Evolutionary conservation across 2,888 invertebrate species (phyloP), one percentile per base, ranked within the genome.

Genomic region (Melanargia galathea): DNA sequence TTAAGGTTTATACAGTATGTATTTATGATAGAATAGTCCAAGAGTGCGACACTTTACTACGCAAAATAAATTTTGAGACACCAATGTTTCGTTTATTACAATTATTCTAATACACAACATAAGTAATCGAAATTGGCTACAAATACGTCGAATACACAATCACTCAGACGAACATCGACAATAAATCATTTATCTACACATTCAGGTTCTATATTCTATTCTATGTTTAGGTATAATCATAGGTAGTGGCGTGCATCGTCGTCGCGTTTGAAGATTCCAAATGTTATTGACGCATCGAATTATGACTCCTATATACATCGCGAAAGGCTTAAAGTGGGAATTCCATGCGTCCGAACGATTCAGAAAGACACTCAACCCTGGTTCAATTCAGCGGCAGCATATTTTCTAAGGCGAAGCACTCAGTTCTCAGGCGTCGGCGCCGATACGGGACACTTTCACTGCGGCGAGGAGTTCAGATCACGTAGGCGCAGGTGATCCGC

Each of bases 401-500:
- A 79, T 77, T 78, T 77, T 66, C 74, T 78, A 81, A 79, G 76
- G 79, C 79, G 78, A 78, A 79, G 79, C 78, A 79, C 78, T 82
- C 77, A 78, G 78, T 80, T 80, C 75, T 75, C 77, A 72, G 74
- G 75, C 73, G 73, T 70, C 71, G 72, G 62, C 57, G 71, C 65
- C 69, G 48, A 52, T 60, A 57, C 33, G 60, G 20, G 33, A 62
- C 26, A 46, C 67, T 66, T 71, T 88, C 89, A 88, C 81, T 86
- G 86, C 70, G 87, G 78, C 60, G 86, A 82, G 35, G 84, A 71
- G 70, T 83, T 83, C 59, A 84, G 76, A 69, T 87, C 85, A 65
- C 86, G 84, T 62, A 86, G 77, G 69, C 84, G 87, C 63, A 88
- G 74, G 56, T 84, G 84, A 66, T 87, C 85, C 35, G 83, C 82